Conservation (phyloP, 2,113 vertebrate species). For the Rousettus leschenaultii region DNA sequence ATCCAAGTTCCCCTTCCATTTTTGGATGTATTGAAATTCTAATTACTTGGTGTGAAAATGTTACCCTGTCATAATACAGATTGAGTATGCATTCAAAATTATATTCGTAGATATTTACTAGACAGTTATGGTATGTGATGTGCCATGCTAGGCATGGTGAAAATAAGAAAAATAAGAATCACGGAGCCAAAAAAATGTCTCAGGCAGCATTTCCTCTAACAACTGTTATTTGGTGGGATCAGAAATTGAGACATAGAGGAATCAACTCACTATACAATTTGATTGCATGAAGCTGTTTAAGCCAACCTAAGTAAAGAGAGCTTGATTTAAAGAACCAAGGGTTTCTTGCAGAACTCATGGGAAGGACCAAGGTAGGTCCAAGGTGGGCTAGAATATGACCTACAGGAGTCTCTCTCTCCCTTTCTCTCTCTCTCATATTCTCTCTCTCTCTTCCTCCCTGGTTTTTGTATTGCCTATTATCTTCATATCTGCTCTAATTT, state of each 20-base stretch:
- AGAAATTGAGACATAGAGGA: constrained; percentile 12
- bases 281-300: background rate
- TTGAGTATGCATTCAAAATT: background rate
- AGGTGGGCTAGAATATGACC: background rate
- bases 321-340: background rate
- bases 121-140: background rate
- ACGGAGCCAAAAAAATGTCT: background rate
- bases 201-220: background rate
- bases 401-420: background rate
- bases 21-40: constrained; percentile 13
- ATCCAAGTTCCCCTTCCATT: background rate
- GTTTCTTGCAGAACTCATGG: background rate
- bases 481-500: background rate
- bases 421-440: background rate
- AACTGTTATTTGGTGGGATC: background rate
- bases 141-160: background rate
- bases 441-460: background rate
- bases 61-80: background rate
- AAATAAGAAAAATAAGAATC: background rate
- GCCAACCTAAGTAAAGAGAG: background rate
- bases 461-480: background rate
- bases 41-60: constrained; percentile 6
- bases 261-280: background rate
- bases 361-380: background rate
- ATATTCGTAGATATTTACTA: background rate